These are phyloP conservation scores for Bursaphelenchus okinawaensis DNA, from an alignment of 2,888 invertebrate species.

Conservation along the genomic window DNA sequence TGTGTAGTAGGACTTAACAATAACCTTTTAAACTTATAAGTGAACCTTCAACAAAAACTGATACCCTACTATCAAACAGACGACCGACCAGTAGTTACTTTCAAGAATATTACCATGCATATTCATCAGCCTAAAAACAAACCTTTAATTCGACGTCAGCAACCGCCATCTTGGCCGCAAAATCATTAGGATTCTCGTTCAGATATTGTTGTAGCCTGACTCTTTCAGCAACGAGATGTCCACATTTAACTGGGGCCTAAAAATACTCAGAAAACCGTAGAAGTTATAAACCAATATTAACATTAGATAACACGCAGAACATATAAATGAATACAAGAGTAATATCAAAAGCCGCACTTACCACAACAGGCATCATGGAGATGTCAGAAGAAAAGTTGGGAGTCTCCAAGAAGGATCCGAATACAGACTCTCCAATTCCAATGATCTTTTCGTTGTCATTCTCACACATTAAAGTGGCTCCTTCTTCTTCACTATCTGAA, in stretches of 20 bases:
- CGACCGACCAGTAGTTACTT: too few species aligned
- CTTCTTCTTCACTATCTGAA: neutral
- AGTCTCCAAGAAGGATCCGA: neutral
- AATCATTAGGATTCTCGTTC: neutral
- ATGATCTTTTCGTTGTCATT: neutral
- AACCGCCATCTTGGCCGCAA: neutral
- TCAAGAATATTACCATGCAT: too few species aligned
- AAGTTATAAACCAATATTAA: too few species aligned
- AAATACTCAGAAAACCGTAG: too few species aligned
- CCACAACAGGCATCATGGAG: neutral
- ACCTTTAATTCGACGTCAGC: slow-evolving; percentile 13
- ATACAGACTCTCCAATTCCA: neutral
- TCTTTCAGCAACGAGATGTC: neutral
- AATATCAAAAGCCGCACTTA: too few species aligned
- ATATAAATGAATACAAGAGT: neutral
- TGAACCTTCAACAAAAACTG: too few species aligned
- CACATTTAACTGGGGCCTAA: slow-evolving; percentile 3
- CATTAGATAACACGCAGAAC: too few species aligned
- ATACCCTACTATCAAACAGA: too few species aligned
- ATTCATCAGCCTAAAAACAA: too few species aligned
- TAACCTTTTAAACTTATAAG: too few species aligned
- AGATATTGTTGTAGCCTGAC: slow-evolving; percentile 1
- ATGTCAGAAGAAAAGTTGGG: neutral
- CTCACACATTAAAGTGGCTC: neutral
- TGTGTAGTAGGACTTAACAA: too few species aligned